phyloP scores from a whole-genome alignment of 1,140 invertebrate genomes.

The Drosophila virilis region DNA sequence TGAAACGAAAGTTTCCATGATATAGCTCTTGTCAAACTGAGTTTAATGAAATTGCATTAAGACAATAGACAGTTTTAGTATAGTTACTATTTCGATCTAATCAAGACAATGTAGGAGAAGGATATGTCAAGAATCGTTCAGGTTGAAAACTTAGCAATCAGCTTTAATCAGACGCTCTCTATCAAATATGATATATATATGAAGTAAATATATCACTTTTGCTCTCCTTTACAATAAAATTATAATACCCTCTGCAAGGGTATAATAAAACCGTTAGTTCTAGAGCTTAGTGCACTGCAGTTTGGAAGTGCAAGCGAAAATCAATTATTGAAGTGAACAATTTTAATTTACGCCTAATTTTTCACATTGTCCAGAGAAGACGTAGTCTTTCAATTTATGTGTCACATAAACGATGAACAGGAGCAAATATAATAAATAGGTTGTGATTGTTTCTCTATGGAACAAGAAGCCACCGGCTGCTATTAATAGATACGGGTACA shows the following conservation, averaged over 20 bases:
- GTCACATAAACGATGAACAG: background rate
- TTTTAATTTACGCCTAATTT: conserved; percentile 27
- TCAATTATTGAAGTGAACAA: conserved; percentile 26
- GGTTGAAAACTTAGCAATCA: background rate
- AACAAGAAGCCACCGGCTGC: no score
- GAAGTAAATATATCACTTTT: background rate
- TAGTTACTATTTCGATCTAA: no score
- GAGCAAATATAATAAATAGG: background rate
- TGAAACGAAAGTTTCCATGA: no score
- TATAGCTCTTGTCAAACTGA: no score
- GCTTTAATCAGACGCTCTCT: no score
- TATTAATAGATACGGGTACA: no score
- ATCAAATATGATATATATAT: no score
- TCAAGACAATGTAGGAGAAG: no score
- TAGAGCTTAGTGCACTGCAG: background rate
- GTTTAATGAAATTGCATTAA: no score
- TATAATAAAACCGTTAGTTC: conserved; percentile 1
- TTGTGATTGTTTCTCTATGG: no score
- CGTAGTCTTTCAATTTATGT: background rate
- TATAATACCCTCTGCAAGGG: background rate
- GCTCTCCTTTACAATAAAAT: background rate
- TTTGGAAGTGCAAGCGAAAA: background rate
- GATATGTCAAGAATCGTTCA: background rate
- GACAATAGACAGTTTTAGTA: no score
- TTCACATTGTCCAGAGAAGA: background rate